Evolutionary conservation across 2,888 invertebrate genomes (phyloP), one percentile per base, ranked within the genome.

Genomic region (Cataglyphis livida): DNA sequence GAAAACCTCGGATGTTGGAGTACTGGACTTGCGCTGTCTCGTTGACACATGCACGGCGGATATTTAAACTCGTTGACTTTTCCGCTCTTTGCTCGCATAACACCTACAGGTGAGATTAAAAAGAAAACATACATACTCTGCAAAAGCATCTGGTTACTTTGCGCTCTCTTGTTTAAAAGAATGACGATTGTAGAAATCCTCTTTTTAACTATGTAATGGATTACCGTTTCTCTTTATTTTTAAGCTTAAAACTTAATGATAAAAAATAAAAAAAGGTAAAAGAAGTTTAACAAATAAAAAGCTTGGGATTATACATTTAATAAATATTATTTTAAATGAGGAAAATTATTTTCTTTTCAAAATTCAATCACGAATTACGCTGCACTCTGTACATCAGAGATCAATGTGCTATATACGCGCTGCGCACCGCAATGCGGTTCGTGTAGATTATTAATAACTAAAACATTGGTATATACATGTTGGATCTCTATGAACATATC

Each of bases 81-180:
- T 35, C 78, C 59, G 25, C 70, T 70, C 59, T 71, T 75, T 35
- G 21, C 78, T 81, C 76, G 76, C n/a, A 38, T 62, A 81, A 81
- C 51, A 71, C 51, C 48, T 81, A 74, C 48, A 25, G 62, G 38
- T 28, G 51, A 78, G 51, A 76, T 28, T 54, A 25, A 76, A 81
- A 51, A 75, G 74, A 18, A 51, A 51, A 48, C 5, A n/a, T 18
- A 48, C 3, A 51, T 57, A 70, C 32, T 21, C 57, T 78, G 78
- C 70, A 57, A 70, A 78, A 78, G 57, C 70, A 59, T 71, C 44
- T 59, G 70, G 71, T 71, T 79, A 79, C 78, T 79, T 79, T 79
- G 35, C 59, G 32, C 70, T 32, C 59, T 59, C 44, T 51, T 3
- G 71, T 71, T 59, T 35, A 71, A 25, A 15, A 28, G 41, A 12